Evolutionary conservation across 2,797 vertebrate species (phyloP).

Genomic region (Melanotaenia boesemani): DNA sequence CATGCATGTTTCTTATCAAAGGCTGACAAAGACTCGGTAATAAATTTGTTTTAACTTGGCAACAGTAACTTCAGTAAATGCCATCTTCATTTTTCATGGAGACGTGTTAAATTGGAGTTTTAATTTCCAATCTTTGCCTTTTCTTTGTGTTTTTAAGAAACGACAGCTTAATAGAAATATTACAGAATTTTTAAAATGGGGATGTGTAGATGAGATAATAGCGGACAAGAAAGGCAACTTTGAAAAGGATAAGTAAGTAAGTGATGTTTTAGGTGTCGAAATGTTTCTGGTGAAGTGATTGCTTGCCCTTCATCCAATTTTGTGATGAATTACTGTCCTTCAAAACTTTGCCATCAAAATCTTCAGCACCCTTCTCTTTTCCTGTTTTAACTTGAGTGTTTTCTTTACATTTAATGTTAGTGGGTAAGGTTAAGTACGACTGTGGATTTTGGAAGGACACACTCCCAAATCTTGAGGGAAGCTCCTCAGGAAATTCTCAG

Average conservation of each 20-base stretch:
- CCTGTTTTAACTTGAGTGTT: conserved; percentile 27
- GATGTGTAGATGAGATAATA: conserved; percentile 40
- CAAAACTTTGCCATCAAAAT: conserved; percentile 38
- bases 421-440: conserved; percentile 57
- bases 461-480: conserved; percentile 69
- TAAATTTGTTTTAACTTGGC: conserved; percentile 36
- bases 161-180: background rate
- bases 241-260: conserved; percentile 60
- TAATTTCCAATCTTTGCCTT: conserved; percentile 12
- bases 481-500: conserved; percentile 71
- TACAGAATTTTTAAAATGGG: conserved; percentile 10
- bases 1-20: conserved; percentile 52
- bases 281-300: conserved; percentile 61
- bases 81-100: conserved; percentile 25
- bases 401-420: conserved; percentile 35
- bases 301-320: conserved; percentile 55
- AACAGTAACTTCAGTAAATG: conserved; percentile 18
- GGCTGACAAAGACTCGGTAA: conserved; percentile 40
- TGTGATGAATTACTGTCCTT: conserved; percentile 52
- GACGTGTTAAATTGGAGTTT: conserved; percentile 32
- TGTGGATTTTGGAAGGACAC: conserved; percentile 62
- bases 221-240: conserved; percentile 26
- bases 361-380: conserved; percentile 26
- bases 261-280: conserved; percentile 72
- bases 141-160: conserved; percentile 13